phyloP scores from a whole-genome alignment of 2,113 vertebrate genomes.

The Benitochromis conjunctus region DNA sequence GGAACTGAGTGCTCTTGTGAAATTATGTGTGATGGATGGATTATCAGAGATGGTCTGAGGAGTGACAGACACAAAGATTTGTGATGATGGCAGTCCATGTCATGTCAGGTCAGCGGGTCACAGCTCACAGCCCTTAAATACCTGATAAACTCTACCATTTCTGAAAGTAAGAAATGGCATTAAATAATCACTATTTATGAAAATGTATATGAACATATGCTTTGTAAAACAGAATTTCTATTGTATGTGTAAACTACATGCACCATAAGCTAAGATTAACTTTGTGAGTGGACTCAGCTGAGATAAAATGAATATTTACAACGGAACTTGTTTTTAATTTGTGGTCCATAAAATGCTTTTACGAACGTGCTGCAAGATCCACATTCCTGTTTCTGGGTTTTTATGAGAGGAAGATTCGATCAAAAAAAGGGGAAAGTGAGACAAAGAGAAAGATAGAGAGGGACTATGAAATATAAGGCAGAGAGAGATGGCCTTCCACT shows the following conservation, averaged over 20 bases:
- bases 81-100: conserved; percentile 4
- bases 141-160: neutral
- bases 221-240: neutral
- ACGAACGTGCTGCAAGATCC: neutral
- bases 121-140: neutral
- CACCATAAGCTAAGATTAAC: neutral
- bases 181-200: neutral
- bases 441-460: neutral
- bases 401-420: neutral
- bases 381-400: neutral
- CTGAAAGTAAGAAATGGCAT: neutral
- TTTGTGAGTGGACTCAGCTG: neutral
- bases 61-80: conserved; percentile 17
- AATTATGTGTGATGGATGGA: conserved; percentile 30
- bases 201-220: neutral
- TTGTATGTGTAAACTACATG: neutral
- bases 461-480: neutral
- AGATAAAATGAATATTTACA: neutral
- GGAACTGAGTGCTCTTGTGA: conserved; percentile 26
- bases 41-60: neutral
- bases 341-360: neutral
- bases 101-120: neutral
- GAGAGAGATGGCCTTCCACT: conserved; percentile 14
- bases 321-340: neutral
- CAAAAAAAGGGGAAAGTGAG: neutral